Conservation (phyloP, 2,888 invertebrate genomes). For the Monochamus alternatus region DNA sequence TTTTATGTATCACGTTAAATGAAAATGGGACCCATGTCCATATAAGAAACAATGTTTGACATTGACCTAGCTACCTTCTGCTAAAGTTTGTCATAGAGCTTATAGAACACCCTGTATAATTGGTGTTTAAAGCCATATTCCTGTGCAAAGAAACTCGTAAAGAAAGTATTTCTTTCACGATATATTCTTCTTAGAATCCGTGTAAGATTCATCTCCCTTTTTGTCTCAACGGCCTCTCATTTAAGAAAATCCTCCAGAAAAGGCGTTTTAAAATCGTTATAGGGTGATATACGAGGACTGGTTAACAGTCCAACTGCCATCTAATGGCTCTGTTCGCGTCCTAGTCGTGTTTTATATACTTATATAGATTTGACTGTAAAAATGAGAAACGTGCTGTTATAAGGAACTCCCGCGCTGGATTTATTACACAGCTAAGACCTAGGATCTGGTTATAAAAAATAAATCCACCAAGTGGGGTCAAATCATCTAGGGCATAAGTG, state of each 20-base stretch:
- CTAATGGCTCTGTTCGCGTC: neutral
- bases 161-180: too few relatives aligned
- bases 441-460: neutral
- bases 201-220: neutral
- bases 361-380: conserved; percentile 27
- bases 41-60: too few relatives aligned
- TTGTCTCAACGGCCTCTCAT: conserved; percentile 12
- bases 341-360: conserved; percentile 18
- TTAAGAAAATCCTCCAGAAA: neutral
- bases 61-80: too few relatives aligned
- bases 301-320: neutral
- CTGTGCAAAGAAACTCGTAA: too few relatives aligned
- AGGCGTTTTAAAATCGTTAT: conserved; percentile 16
- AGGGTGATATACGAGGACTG: neutral
- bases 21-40: too few relatives aligned
- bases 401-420: conserved; percentile 18
- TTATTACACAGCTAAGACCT: neutral
- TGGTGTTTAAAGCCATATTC: too few relatives aligned
- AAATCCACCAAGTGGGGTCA: conserved; percentile 4
- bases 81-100: too few relatives aligned
- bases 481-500: neutral
- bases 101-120: too few relatives aligned
- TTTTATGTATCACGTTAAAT: too few relatives aligned
- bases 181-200: too few relatives aligned
- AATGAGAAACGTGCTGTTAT: conserved; percentile 8